These are phyloP conservation scores for Crioceris asparagi DNA, from an alignment of 2,888 invertebrate species.

Conservation along the genomic window DNA sequence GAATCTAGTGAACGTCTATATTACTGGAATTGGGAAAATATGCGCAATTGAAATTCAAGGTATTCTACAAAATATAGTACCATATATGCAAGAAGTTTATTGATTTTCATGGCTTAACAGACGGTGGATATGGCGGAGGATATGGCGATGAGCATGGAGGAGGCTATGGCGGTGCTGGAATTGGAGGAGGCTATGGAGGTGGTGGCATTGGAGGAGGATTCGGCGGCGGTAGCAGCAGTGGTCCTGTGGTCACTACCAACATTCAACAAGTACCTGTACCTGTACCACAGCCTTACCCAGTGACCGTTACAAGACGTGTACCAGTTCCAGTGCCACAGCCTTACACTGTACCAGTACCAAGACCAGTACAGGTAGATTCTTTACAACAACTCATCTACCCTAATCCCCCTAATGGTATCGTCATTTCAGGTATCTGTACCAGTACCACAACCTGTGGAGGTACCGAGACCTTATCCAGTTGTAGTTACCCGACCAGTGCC, in stretches of 20 bases:
- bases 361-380: conserved; percentile 23
- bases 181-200: conserved; percentile 8
- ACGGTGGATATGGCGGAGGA: not conserved
- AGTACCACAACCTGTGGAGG: conserved; percentile 23
- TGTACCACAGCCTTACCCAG: conserved; percentile 35
- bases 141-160: conserved; percentile 5
- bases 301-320: conserved; percentile 39
- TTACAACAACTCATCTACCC: not conserved
- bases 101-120: too few species aligned
- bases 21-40: too few species aligned
- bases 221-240: too few species aligned
- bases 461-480: conserved; percentile 24
- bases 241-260: conserved; percentile 16
- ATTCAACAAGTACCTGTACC: conserved; percentile 20
- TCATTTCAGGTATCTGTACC: conserved; percentile 23
- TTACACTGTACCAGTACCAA: conserved; percentile 41
- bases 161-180: conserved; percentile 11
- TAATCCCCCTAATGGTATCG: too few species aligned
- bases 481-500: conserved; percentile 29
- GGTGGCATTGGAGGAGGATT: conserved; percentile 6
- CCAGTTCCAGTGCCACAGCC: conserved; percentile 44
- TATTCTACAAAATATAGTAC: too few species aligned
- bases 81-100: too few species aligned
- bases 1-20: too few species aligned
- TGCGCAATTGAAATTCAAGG: too few species aligned